Evolutionary conservation across 2,113 vertebrate species (phyloP).

Genomic region (Vombatus ursinus): DNA sequence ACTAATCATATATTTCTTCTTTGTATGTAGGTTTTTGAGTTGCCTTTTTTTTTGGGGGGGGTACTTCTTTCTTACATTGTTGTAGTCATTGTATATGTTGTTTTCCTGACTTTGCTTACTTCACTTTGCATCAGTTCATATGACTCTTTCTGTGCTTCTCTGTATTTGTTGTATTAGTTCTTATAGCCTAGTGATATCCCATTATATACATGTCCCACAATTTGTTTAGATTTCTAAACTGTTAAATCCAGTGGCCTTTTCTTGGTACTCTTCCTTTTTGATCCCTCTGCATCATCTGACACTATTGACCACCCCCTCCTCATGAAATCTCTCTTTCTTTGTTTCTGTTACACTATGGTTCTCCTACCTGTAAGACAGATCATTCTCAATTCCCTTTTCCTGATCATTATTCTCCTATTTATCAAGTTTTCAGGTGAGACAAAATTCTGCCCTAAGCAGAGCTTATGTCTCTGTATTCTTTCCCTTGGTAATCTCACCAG

Average conservation of each 20-base stretch:
- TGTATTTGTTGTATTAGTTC: neutral
- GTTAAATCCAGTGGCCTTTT: neutral
- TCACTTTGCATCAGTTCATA: neutral
- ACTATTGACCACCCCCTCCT: neutral
- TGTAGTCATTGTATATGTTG: neutral
- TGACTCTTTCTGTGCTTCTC: neutral
- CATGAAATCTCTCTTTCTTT: neutral
- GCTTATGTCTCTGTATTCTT: neutral
- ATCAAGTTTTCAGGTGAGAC: neutral
- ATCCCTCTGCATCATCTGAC: neutral
- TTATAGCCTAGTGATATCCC: neutral
- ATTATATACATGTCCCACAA: neutral
- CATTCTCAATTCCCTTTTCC: neutral
- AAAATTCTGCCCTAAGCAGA: neutral
- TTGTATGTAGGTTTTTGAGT: neutral
- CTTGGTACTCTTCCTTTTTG: neutral
- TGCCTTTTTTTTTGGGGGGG: neutral
- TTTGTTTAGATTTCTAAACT: neutral
- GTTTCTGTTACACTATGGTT: neutral
- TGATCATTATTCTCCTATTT: neutral
- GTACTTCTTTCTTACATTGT: neutral
- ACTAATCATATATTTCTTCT: neutral
- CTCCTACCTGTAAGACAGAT: neutral
- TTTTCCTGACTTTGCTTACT: neutral
- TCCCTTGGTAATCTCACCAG: neutral